phyloP scores from a whole-genome alignment of 2,797 vertebrate species.

The Hephaestus fuliginosus region DNA sequence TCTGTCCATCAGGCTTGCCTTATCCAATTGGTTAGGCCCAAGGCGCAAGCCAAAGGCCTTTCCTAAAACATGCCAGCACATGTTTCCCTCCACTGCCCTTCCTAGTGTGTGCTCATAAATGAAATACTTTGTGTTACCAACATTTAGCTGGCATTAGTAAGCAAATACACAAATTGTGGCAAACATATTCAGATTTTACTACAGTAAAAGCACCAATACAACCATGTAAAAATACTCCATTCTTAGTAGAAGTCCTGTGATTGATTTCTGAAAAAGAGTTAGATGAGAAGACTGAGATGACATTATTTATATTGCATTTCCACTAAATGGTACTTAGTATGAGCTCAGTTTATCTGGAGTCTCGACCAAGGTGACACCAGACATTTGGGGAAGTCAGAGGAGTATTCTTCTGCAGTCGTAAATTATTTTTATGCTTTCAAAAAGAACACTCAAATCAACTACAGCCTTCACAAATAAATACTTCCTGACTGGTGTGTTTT shows the following conservation, averaged over 20 bases:
- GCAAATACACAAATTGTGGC: background rate
- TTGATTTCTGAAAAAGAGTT: background rate
- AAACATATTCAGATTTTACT: background rate
- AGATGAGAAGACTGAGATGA: background rate
- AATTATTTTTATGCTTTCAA: background rate
- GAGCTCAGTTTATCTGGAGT: too few relatives aligned
- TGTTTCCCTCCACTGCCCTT: background rate
- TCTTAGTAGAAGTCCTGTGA: background rate
- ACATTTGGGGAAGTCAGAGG: too few relatives aligned
- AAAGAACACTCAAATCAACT: background rate
- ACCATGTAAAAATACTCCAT: background rate
- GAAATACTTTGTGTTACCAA: background rate
- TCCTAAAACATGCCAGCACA: constrained; percentile 9
- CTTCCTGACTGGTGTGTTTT: background rate
- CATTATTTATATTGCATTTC: too few relatives aligned
- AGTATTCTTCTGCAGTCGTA: too few relatives aligned
- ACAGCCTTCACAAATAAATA: background rate
- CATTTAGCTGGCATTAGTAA: background rate
- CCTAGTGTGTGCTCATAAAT: background rate
- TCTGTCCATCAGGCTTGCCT: constrained; percentile 35
- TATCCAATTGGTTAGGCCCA: constrained; percentile 19
- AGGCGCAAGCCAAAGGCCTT: background rate
- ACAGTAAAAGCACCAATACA: background rate
- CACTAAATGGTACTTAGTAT: too few relatives aligned
- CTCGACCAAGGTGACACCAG: too few relatives aligned